phyloP scores from a whole-genome alignment of 2,113 vertebrate species.

The Bos taurus region ARS-UCD2.0 NC_037330.1:48411001-48411500 shows the following conservation, averaged over 20 bases:
- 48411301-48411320: background rate
- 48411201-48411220: constrained; percentile 94
- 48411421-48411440: background rate
- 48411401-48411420: background rate
- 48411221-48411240: constrained; percentile 83
- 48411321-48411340: background rate
- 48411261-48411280: constrained; percentile 79
- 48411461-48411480: background rate
- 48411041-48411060: background rate
- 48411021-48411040: background rate
- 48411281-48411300: background rate
- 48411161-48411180: constrained; percentile 91
- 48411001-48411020: background rate
- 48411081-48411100: background rate
- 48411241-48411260: constrained; percentile 51
- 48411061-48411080: background rate
- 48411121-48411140: constrained; percentile 93
- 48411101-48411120: constrained; percentile 88
- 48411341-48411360: background rate
- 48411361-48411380: background rate
- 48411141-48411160: constrained; percentile 85
- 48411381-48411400: background rate
- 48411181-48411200: constrained; percentile 90
- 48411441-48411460: background rate
- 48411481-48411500: background rate